Conservation (phyloP, 2,797 vertebrate species). For the Rhinichthys osculus region DNA sequence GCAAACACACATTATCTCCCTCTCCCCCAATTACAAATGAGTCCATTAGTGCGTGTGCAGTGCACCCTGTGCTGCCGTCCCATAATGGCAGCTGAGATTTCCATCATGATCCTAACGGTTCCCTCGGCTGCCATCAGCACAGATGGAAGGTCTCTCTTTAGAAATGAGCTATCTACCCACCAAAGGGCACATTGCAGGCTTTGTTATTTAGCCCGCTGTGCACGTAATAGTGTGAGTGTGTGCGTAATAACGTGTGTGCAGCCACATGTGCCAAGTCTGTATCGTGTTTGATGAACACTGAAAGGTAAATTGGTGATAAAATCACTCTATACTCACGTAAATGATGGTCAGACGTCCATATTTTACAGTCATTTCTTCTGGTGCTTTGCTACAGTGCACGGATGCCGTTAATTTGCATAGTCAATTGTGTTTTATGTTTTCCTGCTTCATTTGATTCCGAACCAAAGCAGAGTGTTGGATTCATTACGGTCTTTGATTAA, state of each 20-base stretch:
- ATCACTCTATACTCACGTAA: neutral
- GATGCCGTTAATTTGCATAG: slow-evolving; percentile 41
- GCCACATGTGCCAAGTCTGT: neutral
- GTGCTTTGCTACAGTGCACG: slow-evolving; percentile 21
- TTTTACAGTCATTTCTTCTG: slow-evolving; percentile 27
- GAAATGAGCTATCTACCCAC: slow-evolving; percentile 98
- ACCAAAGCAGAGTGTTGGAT: slow-evolving; percentile 8
- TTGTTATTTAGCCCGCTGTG: slow-evolving; percentile 90
- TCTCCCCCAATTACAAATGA: slow-evolving; percentile 99
- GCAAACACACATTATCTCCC: slow-evolving; percentile 90
- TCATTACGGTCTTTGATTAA: slow-evolving; percentile 42
- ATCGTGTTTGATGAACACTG: slow-evolving; percentile 39
- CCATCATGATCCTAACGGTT: slow-evolving; percentile 99
- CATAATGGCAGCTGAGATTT: slow-evolving; percentile 99
- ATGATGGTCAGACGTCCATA: slow-evolving; percentile 14
- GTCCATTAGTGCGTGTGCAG: slow-evolving; percentile 99
- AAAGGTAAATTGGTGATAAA: slow-evolving; percentile 40
- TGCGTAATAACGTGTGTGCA: slow-evolving; percentile 54
- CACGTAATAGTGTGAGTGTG: slow-evolving; percentile 56
- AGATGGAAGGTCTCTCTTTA: slow-evolving; percentile 99
- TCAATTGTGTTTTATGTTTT: slow-evolving; percentile 23
- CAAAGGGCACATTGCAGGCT: slow-evolving; percentile 91
- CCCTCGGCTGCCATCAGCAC: slow-evolving; percentile 98
- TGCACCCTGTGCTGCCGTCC: slow-evolving; percentile 94
- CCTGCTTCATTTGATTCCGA: slow-evolving; percentile 27